Evolutionary conservation across 1,140 invertebrate genomes (phyloP), one percentile per base, ranked within the genome.

Genomic region (Drosophila dunni): DNA sequence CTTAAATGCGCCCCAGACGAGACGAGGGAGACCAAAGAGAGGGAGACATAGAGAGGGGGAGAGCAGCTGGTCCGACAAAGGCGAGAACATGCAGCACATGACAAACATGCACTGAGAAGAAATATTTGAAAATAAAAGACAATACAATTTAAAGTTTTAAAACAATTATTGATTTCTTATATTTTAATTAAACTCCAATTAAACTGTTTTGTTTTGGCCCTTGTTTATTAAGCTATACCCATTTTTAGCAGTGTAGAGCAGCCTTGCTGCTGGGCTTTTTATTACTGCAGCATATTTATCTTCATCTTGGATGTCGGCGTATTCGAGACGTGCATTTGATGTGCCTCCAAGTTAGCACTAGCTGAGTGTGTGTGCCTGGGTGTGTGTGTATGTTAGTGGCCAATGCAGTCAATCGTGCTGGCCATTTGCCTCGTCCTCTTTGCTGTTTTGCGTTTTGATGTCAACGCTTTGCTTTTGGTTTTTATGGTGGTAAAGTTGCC

Each of bases 221-320:
- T 20, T 20, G 2, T 20, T 20, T 20, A 20, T 20, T 20, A 20
- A 20, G 17, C 17, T 20, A 20, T 20, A 20, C 17, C 17, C 0
- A 1, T 20, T 20, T 20, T 20, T 20, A 20, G 5, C 24, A 29
- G 24, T 29, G 42, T 33, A 38, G 33, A 24, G 13, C 36, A 48
- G 53, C 10, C 33, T 29, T 17, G 36, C 48, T 70, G 58, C 44
- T 65, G 54, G 71, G 54, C 50, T 78, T 78, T 78, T 78, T 78
- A 78, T 78, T 78, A 76, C 73, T 79, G 76, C 76, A 79, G 76
- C 76, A 79, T 79, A 79, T 79, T 79, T 79, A 79, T 79, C 76
- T 79, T 79, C 76, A 79, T 79, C 76, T 79, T 79, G 76, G 60
- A 66, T 69, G 76, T 75, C 72, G 76, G 50, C 76, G 72, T 45